Evolutionary conservation across 2,888 invertebrate species (phyloP), one percentile per base, ranked within the genome.

Genomic region (Oxytorus armatus): DNA sequence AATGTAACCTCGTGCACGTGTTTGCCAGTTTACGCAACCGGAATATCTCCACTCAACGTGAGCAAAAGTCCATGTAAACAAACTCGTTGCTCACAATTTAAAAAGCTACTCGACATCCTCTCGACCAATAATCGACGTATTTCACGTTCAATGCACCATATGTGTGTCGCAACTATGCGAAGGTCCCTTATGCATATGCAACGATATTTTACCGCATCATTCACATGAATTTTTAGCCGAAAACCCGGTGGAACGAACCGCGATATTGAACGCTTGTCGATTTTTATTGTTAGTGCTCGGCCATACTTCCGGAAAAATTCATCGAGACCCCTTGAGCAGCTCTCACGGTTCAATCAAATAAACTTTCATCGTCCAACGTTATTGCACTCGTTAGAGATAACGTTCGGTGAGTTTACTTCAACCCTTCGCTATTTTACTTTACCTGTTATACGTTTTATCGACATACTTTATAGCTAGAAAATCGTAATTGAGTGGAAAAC

Each of bases 151-250:
- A 29, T 29, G 5, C 29, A 29, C 29, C 29, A 29, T 5, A 39
- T 39, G 44, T 44, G n/a, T 44, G 16, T 14, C 2, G n/a, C 14
- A 10, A 3, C 39, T n/a, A 39, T 3, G 10, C 10, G 21, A 57
- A 11, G 18, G 1, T 39, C 4, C 33, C 82, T 85, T 84, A 84
- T 86, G 85, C 82, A 87, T 87, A 88, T 86, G 84, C 84, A 87
- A 75, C 39, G 75, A 73, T 79, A 77, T 83, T 82, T 81, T 63
- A 39, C 68, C 70, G 79, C 79, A 85, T 85, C 84, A 84, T 84
- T 61, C 57, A 70, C 21, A 69, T 3, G 47, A 10, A 49, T 36
- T 65, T 65, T 65, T 49, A 29, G 18, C 65, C 7, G 14, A n/a
- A n/a, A 55, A 36, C 36, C 18, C 39, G 36, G 14, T 57, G 57